These are phyloP conservation scores for Pyrocoelia pectoralis DNA, from an alignment of 2,888 invertebrate species.

Conservation along the genomic window DNA sequence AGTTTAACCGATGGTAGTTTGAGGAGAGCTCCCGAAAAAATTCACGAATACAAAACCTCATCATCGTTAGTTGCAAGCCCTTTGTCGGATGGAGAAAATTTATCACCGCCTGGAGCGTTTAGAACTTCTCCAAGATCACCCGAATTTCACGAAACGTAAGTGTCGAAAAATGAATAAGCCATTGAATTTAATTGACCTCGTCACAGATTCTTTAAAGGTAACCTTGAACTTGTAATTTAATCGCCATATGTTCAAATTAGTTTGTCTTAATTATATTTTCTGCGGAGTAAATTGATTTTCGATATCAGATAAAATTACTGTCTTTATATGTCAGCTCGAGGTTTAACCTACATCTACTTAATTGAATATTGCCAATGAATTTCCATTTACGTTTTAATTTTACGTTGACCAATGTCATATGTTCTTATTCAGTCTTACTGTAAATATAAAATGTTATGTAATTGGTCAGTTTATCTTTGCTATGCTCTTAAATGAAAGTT, in stretches of 20 bases:
- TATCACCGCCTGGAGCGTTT: constrained; percentile 58
- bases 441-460: too few species aligned
- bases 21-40: constrained; percentile 51
- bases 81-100: constrained; percentile 58
- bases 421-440: too few species aligned
- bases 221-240: constrained; percentile 2
- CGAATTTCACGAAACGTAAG: constrained; percentile 63
- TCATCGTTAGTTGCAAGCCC: constrained; percentile 51
- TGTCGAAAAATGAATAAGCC: constrained; percentile 36
- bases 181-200: constrained; percentile 40
- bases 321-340: too few species aligned
- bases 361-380: too few species aligned
- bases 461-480: too few species aligned
- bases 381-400: too few species aligned
- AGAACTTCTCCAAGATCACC: constrained; percentile 53
- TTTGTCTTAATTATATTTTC: not conserved
- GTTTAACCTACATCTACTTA: not conserved
- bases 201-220: constrained; percentile 21
- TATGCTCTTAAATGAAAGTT: too few species aligned
- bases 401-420: too few species aligned
- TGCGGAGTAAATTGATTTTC: not conserved
- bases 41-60: constrained; percentile 44
- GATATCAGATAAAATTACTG: too few species aligned
- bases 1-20: constrained; percentile 58
- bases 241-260: constrained; percentile 5